phyloP scores from a whole-genome alignment of 1,140 invertebrate genomes.

The Coenobita brevimanus region DNA sequence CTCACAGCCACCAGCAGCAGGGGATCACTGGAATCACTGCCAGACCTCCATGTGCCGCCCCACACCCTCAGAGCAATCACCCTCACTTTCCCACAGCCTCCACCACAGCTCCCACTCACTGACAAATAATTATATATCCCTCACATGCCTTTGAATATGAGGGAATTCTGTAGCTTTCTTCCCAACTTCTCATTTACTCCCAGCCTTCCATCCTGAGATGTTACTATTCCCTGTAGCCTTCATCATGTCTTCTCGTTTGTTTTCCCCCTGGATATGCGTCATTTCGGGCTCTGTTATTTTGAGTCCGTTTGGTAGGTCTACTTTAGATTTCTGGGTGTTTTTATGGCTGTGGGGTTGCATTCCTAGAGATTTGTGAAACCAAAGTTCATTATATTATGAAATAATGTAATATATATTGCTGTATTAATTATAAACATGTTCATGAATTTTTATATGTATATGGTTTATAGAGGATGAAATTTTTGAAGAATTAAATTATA shows the following conservation, averaged over 20 bases:
- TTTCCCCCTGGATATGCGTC: background rate
- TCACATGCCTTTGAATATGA: constrained; percentile 25
- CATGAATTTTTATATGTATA: constrained; percentile 36
- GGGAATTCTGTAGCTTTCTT: background rate
- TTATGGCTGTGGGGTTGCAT: constrained; percentile 4
- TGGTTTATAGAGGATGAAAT: constrained; percentile 36
- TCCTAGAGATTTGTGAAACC: background rate
- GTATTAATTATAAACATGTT: constrained; percentile 30
- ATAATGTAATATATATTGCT: constrained; percentile 1
- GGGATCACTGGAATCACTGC: constrained; percentile 31
- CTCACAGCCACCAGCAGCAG: constrained; percentile 32
- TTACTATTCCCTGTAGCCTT: too few species aligned
- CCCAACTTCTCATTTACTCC: too few species aligned
- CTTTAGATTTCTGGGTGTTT: constrained; percentile 10
- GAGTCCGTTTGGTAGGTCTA: background rate
- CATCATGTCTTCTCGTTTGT: too few species aligned
- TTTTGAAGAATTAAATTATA: constrained; percentile 18
- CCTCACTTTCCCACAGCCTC: constrained; percentile 49
- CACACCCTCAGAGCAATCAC: constrained; percentile 40
- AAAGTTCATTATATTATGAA: background rate
- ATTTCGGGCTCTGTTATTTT: background rate
- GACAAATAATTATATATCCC: constrained; percentile 33
- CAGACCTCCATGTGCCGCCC: constrained; percentile 44
- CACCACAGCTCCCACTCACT: constrained; percentile 28
- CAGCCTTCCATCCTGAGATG: too few species aligned